Conservation (phyloP, 2,888 invertebrate genomes). For the Aporophyla nigra region DNA sequence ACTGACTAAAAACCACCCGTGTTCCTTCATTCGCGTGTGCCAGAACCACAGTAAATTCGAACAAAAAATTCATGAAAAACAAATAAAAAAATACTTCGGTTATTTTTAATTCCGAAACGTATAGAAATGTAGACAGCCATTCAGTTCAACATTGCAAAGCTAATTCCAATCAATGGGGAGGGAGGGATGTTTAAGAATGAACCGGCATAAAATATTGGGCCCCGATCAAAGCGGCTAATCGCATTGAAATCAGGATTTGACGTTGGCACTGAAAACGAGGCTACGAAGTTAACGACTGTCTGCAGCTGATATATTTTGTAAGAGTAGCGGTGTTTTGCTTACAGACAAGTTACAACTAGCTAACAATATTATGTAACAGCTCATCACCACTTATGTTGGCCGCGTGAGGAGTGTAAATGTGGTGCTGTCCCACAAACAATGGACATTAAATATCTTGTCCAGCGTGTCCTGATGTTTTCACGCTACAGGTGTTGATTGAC, state of each 20-base stretch:
- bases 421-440: too few relatives aligned
- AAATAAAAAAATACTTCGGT: too few relatives aligned
- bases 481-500: too few relatives aligned
- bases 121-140: slow-evolving; percentile 8
- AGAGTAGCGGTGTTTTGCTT: too few relatives aligned
- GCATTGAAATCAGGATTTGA: slow-evolving; percentile 71
- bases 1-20: too few relatives aligned
- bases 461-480: too few relatives aligned
- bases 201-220: slow-evolving; percentile 70
- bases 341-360: too few relatives aligned
- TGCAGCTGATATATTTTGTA: too few relatives aligned
- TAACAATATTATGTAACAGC: background rate
- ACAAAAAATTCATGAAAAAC: too few relatives aligned
- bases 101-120: background rate
- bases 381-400: background rate
- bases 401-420: background rate
- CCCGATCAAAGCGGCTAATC: slow-evolving; percentile 71
- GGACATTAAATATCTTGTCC: too few relatives aligned
- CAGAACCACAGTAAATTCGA: too few relatives aligned
- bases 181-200: slow-evolving; percentile 57
- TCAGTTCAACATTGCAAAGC: slow-evolving; percentile 29
- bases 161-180: slow-evolving; percentile 49
- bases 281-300: slow-evolving; percentile 35
- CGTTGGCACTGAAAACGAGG: slow-evolving; percentile 52
- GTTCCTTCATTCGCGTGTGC: too few relatives aligned